These are phyloP conservation scores for Halcyon leucocephala DNA, from an alignment of 2,797 vertebrate genomes.

Conservation along the genomic window DNA sequence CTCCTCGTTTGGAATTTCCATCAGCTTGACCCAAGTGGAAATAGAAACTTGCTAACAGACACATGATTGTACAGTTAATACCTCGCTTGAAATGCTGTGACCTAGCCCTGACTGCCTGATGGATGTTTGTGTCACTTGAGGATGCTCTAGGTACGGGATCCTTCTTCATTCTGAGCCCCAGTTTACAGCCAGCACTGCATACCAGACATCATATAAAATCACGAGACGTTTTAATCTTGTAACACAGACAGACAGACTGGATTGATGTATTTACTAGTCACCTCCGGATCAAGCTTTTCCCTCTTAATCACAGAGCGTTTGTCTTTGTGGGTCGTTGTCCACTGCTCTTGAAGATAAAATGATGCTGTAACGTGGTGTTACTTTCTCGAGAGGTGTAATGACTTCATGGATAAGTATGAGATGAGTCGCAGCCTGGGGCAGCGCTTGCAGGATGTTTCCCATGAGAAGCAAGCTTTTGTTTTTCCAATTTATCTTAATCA, in stretches of 20 bases:
- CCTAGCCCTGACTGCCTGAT: not conserved
- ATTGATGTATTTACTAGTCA: not conserved
- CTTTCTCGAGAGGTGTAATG: conserved; percentile 67
- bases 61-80: not conserved
- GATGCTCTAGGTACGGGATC: conserved; percentile 9
- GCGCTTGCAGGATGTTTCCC: conserved; percentile 65
- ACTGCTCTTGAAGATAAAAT: not conserved
- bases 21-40: conserved; percentile 17
- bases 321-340: not conserved
- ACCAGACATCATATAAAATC: conserved; percentile 14
- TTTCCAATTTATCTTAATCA: conserved; percentile 71
- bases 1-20: conserved; percentile 51
- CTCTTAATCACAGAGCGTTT: not conserved
- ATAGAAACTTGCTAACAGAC: conserved; percentile 37
- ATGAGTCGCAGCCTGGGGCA: conserved; percentile 70
- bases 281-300: not conserved
- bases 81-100: not conserved
- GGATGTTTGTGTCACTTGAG: conserved; percentile 21
- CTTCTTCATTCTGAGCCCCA: not conserved
- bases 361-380: not conserved
- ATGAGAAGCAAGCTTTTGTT: conserved; percentile 59
- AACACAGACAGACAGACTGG: not conserved
- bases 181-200: not conserved
- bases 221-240: not conserved
- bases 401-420: conserved; percentile 62